phyloP scores from a whole-genome alignment of 2,888 invertebrate genomes.

The Rhagium mordax region DNA sequence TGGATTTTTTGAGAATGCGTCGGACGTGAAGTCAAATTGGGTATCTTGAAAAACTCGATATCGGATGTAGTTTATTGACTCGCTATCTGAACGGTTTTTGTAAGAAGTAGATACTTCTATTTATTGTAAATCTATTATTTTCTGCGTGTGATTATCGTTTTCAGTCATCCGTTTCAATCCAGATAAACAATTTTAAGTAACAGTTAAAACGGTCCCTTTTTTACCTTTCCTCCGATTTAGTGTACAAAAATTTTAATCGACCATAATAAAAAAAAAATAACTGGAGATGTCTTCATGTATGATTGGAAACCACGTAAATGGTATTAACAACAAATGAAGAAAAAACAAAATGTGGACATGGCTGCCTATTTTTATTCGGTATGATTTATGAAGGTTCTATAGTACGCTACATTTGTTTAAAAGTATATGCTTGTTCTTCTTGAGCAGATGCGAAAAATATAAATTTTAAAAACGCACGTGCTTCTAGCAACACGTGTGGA shows the following conservation, averaged over 20 bases:
- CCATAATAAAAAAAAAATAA: not conserved
- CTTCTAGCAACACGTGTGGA: conserved; percentile 26
- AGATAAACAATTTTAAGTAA: not conserved
- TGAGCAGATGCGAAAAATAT: not conserved
- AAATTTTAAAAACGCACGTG: conserved; percentile 31
- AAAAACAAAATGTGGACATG: too few relatives aligned
- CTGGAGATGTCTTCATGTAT: too few relatives aligned
- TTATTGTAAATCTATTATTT: not conserved
- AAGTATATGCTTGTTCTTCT: not conserved
- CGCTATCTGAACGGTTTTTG: not conserved
- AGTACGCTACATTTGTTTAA: too few relatives aligned
- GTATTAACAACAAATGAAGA: too few relatives aligned
- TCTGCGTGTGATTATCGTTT: not conserved
- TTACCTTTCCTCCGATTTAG: too few relatives aligned
- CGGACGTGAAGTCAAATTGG: not conserved
- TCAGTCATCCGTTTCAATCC: not conserved
- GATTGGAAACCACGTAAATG: too few relatives aligned
- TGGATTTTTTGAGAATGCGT: conserved; percentile 31
- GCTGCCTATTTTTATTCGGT: too few relatives aligned
- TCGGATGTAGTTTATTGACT: not conserved
- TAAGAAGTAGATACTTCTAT: not conserved
- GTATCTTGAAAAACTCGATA: conserved; percentile 11
- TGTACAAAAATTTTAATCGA: not conserved
- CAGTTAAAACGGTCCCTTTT: not conserved
- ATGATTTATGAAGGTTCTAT: too few relatives aligned